A percentile compares a stretch with the other conserved stretches of the same genome.
Evolutionary conservation across 2,113 vertebrate species (phyloP).

Genomic region (Serilophus lunatus): DNA sequence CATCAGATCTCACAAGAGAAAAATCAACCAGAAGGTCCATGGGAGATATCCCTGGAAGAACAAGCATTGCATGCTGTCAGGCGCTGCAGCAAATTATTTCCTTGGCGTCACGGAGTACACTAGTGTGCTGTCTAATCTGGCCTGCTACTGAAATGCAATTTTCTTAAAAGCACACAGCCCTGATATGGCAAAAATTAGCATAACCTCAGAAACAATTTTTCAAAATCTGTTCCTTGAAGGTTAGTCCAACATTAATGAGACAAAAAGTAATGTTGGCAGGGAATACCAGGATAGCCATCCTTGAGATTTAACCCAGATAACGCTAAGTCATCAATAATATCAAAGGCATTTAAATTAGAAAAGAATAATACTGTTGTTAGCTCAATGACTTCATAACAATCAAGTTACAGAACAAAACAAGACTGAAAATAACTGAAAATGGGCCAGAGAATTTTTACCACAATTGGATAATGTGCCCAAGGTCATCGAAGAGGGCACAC

Average conservation of each 20-base stretch:
- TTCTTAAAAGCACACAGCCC: neutral
- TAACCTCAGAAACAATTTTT: neutral
- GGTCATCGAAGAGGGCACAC: rapidly evolving
- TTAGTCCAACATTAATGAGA: neutral
- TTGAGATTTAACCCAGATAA: neutral
- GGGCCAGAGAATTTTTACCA: neutral
- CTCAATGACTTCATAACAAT: neutral
- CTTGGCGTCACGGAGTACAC: neutral
- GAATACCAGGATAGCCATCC: neutral
- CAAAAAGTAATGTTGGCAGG: neutral
- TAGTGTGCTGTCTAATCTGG: neutral
- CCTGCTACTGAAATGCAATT: neutral
- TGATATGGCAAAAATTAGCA: neutral
- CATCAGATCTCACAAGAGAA: neutral
- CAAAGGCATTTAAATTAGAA: neutral
- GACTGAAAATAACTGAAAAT: neutral
- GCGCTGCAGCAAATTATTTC: neutral
- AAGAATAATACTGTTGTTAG: neutral
- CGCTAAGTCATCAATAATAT: neutral
- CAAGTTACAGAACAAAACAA: neutral
- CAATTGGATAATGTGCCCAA: neutral
- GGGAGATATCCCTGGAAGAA: neutral
- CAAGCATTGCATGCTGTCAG: neutral
- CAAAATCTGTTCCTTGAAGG: neutral
- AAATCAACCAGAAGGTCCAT: neutral